phyloP scores from a whole-genome alignment of 2,113 vertebrate species.

The Seriola rivoliana region DNA sequence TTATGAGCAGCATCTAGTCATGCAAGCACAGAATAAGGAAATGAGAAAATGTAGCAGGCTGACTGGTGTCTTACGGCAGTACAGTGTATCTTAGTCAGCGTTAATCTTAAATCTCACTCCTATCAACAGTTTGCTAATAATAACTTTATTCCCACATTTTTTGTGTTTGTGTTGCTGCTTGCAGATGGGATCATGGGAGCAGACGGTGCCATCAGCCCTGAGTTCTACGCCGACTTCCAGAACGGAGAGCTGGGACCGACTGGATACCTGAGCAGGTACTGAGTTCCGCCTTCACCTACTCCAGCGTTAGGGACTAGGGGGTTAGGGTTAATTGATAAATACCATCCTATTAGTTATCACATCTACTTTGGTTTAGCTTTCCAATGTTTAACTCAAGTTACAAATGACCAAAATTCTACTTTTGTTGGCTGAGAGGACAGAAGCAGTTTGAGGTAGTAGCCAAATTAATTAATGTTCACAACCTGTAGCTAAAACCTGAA shows the following conservation, averaged over 20 bases:
- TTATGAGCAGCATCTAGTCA: neutral
- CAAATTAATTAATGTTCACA: no score
- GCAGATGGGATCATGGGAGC: slow-evolving; percentile 89
- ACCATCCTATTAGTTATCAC: neutral
- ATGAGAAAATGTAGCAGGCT: neutral
- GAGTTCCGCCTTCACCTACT: neutral
- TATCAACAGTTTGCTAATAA: neutral
- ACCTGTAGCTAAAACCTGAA: no score
- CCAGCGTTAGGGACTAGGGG: neutral
- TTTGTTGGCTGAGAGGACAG: neutral
- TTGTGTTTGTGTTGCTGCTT: neutral
- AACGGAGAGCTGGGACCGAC: slow-evolving; percentile 86
- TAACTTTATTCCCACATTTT: neutral
- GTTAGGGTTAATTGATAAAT: neutral
- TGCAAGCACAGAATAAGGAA: neutral
- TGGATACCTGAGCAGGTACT: slow-evolving; percentile 87
- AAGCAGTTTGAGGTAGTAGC: no score
- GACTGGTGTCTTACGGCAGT: no score
- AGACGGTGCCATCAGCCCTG: slow-evolving; percentile 88
- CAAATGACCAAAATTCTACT: neutral
- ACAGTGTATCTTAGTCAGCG: no score
- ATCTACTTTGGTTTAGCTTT: slow-evolving; percentile 3
- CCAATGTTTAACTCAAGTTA: neutral
- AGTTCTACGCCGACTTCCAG: slow-evolving; percentile 89
- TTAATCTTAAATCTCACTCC: neutral